Conservation (phyloP, 1,140 invertebrate species). For the Drosophila rufa region DNA sequence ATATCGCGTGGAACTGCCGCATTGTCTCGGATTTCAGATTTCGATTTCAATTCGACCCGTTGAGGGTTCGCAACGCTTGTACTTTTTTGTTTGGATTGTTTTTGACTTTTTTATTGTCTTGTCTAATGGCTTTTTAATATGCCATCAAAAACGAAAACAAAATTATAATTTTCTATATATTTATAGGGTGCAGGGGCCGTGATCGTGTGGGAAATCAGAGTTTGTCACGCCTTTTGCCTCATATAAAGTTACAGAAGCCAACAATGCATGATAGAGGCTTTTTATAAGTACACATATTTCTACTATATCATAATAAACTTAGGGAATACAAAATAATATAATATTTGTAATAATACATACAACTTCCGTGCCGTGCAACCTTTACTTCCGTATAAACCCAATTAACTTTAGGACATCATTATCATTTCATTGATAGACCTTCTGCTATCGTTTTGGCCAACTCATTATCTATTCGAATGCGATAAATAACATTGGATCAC, state of each 20-base stretch:
- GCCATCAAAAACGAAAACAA: slow-evolving; percentile 20
- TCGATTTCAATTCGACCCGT: slow-evolving; percentile 41
- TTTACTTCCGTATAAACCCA: slow-evolving; percentile 8
- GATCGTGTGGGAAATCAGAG: slow-evolving; percentile 39
- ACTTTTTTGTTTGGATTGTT: slow-evolving; percentile 13
- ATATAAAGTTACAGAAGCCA: slow-evolving; percentile 10
- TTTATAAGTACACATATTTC: background rate
- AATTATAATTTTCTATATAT: slow-evolving; percentile 23
- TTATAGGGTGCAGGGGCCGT: slow-evolving; percentile 18
- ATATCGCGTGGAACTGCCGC: slow-evolving; percentile 42
- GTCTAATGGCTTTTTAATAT: slow-evolving; percentile 49
- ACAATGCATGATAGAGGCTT: background rate
- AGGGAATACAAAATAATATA: background rate
- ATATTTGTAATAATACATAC: background rate
- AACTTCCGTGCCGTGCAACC: background rate
- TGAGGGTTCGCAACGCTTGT: slow-evolving; percentile 25
- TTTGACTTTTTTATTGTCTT: slow-evolving; percentile 25
- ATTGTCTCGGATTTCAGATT: slow-evolving; percentile 49
- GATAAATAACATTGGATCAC: slow-evolving; percentile 44
- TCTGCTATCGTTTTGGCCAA: slow-evolving; percentile 20
- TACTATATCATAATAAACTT: background rate
- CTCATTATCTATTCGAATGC: slow-evolving; percentile 32
- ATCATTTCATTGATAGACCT: background rate
- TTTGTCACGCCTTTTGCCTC: slow-evolving; percentile 40
- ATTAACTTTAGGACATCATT: slow-evolving; percentile 8